These are phyloP conservation scores for Drosophila picticornis DNA, from an alignment of 2,888 invertebrate genomes.

Conservation along the genomic window DNA sequence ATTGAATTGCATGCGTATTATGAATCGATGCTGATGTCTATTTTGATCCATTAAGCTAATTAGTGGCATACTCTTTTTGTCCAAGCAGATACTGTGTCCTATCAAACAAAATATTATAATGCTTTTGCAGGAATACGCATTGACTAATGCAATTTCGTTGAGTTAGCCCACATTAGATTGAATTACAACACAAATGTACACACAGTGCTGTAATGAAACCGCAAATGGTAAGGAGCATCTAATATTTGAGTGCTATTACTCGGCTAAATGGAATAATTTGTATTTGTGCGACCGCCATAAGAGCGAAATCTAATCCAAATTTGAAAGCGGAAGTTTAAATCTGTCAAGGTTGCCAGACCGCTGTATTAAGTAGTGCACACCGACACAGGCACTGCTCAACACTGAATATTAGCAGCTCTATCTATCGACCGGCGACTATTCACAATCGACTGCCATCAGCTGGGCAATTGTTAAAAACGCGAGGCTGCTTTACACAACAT, in stretches of 20 bases:
- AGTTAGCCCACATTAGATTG: background rate
- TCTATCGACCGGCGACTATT: constrained; percentile 15
- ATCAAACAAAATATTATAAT: background rate
- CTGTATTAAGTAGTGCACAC: background rate
- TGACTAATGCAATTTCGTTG: background rate
- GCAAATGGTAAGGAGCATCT: background rate
- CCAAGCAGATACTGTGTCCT: background rate
- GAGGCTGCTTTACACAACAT: constrained; percentile 61
- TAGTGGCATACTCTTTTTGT: too few relatives aligned
- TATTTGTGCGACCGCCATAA: background rate
- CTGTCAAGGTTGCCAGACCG: constrained; percentile 19
- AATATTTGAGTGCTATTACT: background rate
- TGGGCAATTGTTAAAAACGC: constrained; percentile 45
- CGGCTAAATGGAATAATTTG: background rate
- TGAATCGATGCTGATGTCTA: background rate
- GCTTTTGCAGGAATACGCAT: background rate
- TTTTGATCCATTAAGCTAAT: background rate
- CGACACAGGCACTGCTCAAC: background rate
- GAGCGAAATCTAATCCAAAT: background rate
- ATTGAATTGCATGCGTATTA: background rate
- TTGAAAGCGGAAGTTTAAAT: background rate
- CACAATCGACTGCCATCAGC: constrained; percentile 26
- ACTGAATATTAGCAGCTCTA: background rate
- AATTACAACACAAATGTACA: background rate
- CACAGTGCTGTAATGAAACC: background rate